These are phyloP conservation scores for Chaenodraco wilsoni DNA, from an alignment of 2,797 vertebrate genomes.

Conservation along the genomic window DNA sequence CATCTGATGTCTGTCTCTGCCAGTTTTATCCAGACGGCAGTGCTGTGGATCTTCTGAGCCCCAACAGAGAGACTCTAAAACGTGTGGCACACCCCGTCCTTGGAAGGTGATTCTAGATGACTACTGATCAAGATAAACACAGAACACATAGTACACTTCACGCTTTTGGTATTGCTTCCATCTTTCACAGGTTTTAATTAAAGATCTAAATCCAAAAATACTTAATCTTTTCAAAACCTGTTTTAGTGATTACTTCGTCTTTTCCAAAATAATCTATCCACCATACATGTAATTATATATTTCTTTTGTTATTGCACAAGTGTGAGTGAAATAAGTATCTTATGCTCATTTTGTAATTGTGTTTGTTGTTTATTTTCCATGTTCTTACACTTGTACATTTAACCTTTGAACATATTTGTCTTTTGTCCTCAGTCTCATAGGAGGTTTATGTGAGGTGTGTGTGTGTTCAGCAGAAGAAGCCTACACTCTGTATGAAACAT, in stretches of 20 bases:
- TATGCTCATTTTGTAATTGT: too few relatives aligned
- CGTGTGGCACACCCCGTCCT: conserved; percentile 79
- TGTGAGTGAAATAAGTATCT: too few relatives aligned
- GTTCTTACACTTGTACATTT: not conserved
- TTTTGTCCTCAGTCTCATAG: conserved; percentile 79
- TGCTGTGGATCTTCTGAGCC: conserved; percentile 81
- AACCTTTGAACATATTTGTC: not conserved
- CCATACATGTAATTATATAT: too few relatives aligned
- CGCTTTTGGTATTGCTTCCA: too few relatives aligned
- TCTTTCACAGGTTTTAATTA: too few relatives aligned
- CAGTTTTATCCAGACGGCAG: conserved; percentile 83
- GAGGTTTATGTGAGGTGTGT: conserved; percentile 77
- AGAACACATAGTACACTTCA: too few relatives aligned
- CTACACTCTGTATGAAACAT: conserved; percentile 76
- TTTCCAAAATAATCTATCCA: too few relatives aligned
- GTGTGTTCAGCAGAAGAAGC: conserved; percentile 80
- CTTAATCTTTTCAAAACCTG: too few relatives aligned
- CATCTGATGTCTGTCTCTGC: conserved; percentile 13
- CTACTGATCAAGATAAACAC: not conserved
- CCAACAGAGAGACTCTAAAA: conserved; percentile 62
- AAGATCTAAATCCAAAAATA: too few relatives aligned
- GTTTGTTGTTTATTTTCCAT: too few relatives aligned
- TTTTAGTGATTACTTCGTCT: too few relatives aligned
- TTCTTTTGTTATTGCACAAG: too few relatives aligned
- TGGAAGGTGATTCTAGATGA: conserved; percentile 80